Evolutionary conservation across 2,113 vertebrate species (phyloP).

Genomic region (Prolemur simus): DNA sequence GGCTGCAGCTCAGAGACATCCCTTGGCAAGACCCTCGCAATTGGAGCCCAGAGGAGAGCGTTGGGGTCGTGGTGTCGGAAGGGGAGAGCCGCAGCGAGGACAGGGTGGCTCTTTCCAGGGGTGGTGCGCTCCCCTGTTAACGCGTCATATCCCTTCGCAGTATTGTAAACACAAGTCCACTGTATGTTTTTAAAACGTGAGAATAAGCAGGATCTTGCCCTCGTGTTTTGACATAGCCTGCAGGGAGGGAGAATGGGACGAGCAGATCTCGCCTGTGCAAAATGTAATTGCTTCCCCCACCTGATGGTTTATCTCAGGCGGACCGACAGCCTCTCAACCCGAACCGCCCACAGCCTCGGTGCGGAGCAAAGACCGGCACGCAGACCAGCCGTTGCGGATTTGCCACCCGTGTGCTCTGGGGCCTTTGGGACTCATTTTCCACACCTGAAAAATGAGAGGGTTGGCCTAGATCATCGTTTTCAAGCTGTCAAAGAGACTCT

Average conservation of each 20-base stretch:
- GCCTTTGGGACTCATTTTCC: neutral
- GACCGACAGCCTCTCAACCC: neutral
- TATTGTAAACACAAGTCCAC: conserved; percentile 74
- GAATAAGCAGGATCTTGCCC: conserved; percentile 77
- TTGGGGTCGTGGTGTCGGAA: neutral
- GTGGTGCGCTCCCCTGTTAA: neutral
- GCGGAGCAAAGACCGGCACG: neutral
- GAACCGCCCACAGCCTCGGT: accelerated
- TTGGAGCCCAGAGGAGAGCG: neutral
- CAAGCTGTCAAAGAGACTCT: neutral
- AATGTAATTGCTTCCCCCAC: conserved; percentile 56
- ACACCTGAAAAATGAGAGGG: neutral
- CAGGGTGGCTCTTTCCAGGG: neutral
- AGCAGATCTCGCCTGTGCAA: conserved; percentile 55
- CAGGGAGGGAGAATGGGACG: conserved; percentile 70
- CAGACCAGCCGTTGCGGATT: neutral
- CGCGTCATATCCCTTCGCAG: conserved; percentile 24
- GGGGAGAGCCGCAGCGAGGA: neutral
- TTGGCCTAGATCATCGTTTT: neutral
- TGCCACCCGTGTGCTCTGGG: neutral
- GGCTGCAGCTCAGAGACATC: conserved; percentile 19
- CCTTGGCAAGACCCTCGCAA: conserved; percentile 10
- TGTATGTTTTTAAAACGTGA: conserved; percentile 76
- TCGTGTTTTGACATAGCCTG: conserved; percentile 76
- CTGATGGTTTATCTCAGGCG: conserved; percentile 74